These are phyloP conservation scores for Carpatolechia fugitivella DNA, from an alignment of 2,888 invertebrate genomes.

Conservation along the genomic window DNA sequence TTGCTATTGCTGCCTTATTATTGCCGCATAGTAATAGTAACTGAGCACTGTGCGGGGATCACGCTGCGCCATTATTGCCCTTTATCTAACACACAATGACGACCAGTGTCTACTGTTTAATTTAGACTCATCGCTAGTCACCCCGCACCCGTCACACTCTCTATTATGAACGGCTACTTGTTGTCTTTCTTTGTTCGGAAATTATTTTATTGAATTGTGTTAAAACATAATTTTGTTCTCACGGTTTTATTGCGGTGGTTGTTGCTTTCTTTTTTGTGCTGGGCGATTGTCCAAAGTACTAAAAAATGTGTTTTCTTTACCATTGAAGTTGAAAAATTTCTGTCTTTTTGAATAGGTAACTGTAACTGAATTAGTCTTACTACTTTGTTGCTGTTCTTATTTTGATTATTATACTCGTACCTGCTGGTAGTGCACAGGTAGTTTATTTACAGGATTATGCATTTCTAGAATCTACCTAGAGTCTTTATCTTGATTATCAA, in stretches of 20 bases:
- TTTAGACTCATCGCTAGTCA: background rate
- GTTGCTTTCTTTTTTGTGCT: too few relatives aligned
- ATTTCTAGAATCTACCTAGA: too few relatives aligned
- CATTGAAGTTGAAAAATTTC: too few relatives aligned
- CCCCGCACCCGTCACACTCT: background rate
- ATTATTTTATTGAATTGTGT: slow-evolving; percentile 4
- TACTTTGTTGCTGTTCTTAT: too few relatives aligned
- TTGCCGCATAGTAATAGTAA: slow-evolving; percentile 20
- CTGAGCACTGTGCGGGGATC: background rate
- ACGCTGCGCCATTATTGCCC: slow-evolving; percentile 5
- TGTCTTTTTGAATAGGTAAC: too few relatives aligned
- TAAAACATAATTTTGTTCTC: background rate
- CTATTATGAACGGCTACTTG: background rate
- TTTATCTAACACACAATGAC: background rate
- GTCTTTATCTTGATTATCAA: too few relatives aligned
- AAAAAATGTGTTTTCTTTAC: too few relatives aligned
- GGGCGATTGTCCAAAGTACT: too few relatives aligned
- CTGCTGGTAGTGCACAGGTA: too few relatives aligned
- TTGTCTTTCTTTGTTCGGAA: background rate
- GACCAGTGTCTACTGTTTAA: background rate
- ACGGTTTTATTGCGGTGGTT: background rate
- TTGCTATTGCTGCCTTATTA: slow-evolving; percentile 38
- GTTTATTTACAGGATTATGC: too few relatives aligned
- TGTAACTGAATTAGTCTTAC: too few relatives aligned
- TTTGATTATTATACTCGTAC: too few relatives aligned